phyloP scores from a whole-genome alignment of 1,140 invertebrate species.

The Ladona fulva region DNA sequence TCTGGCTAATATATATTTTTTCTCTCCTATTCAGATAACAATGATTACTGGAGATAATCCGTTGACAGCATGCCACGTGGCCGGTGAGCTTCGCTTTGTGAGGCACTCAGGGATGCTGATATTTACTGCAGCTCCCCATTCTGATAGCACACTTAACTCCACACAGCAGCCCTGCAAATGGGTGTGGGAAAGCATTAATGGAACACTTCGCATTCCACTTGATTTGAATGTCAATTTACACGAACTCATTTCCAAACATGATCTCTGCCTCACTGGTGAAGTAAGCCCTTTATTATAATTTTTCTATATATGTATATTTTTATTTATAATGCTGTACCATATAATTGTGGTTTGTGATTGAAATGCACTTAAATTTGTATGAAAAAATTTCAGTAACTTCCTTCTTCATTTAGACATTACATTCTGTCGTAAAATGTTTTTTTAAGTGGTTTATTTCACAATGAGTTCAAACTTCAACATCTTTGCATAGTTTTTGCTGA shows the following conservation, averaged over 20 bases:
- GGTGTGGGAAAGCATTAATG: conserved; percentile 77
- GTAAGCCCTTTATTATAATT: conserved; percentile 29
- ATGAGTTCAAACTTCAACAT: too few species aligned
- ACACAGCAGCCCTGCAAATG: conserved; percentile 38
- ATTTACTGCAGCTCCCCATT: conserved; percentile 41
- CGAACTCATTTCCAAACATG: conserved; percentile 58
- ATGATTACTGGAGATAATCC: conserved; percentile 99
- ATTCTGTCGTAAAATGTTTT: too few species aligned
- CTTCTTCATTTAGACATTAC: too few species aligned
- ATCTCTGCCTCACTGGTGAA: conserved; percentile 92
- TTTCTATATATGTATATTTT: too few species aligned
- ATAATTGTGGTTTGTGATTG: too few species aligned
- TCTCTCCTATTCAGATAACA: conserved; percentile 52
- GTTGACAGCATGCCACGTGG: conserved; percentile 97
- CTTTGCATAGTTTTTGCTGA: too few species aligned
- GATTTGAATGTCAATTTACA: conserved; percentile 34
- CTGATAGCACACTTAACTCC: background rate
- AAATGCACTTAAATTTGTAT: too few species aligned
- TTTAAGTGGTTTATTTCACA: too few species aligned
- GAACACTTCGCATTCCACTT: conserved; percentile 50
- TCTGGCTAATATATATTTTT: conserved; percentile 12
- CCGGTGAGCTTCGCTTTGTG: conserved; percentile 85
- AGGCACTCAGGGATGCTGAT: conserved; percentile 65
- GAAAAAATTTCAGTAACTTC: too few species aligned
- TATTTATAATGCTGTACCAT: too few species aligned